These are phyloP conservation scores for Lycophotia porphyrea DNA, from an alignment of 2,888 invertebrate genomes.

Conservation along the genomic window DNA sequence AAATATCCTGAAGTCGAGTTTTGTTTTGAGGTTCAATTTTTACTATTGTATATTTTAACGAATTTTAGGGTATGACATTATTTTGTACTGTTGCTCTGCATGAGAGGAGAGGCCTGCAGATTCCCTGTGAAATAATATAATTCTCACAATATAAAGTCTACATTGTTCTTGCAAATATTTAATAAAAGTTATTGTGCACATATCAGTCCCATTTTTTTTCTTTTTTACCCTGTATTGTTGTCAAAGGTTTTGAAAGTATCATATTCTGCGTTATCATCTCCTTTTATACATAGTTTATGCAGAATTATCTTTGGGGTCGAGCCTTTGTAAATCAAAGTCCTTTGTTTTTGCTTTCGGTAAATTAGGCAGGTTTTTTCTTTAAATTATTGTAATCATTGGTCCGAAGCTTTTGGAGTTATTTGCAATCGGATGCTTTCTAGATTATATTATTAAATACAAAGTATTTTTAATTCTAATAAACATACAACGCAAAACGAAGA, in stretches of 20 bases:
- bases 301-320: conserved; percentile 2
- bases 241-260: conserved; percentile 14
- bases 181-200: not conserved
- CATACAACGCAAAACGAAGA: too few relatives aligned
- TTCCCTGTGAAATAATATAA: not conserved
- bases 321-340: conserved; percentile 35
- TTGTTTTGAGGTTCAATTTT: not conserved
- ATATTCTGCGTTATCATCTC: conserved; percentile 8
- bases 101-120: not conserved
- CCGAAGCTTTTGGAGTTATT: not conserved
- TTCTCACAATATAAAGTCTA: not conserved
- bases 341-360: conserved; percentile 41
- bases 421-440: conserved; percentile 19
- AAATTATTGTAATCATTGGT: not conserved
- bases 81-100: not conserved
- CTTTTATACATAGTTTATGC: conserved; percentile 13
- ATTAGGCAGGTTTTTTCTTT: conserved; percentile 20
- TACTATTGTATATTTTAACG: not conserved
- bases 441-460: too few relatives aligned
- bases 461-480: too few relatives aligned
- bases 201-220: not conserved
- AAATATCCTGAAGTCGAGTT: not conserved
- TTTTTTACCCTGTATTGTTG: conserved; percentile 7
- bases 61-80: not conserved
- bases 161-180: conserved; percentile 22